Percentiles rank a stretch among this genome's conserved stretches.
These are phyloP conservation scores for Aelia acuminata DNA, from an alignment of 2,888 invertebrate species.

Conservation along the genomic window DNA sequence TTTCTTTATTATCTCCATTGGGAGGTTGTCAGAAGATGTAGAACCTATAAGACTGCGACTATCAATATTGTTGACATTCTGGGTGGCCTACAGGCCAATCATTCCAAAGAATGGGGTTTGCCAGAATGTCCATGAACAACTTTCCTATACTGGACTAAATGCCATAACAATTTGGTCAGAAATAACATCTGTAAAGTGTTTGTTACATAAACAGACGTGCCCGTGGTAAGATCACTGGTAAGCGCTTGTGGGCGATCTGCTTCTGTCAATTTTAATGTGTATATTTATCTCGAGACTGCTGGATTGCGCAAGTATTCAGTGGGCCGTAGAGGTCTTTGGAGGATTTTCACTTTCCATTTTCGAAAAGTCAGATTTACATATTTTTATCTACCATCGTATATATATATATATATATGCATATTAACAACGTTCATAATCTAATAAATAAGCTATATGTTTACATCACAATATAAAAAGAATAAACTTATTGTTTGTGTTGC, in stretches of 20 bases:
- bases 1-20: too few relatives aligned
- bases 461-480: not conserved
- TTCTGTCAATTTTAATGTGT: slow-evolving; percentile 28
- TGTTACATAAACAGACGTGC: not conserved
- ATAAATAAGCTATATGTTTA: not conserved
- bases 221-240: not conserved
- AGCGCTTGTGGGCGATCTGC: slow-evolving; percentile 31
- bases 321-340: not conserved
- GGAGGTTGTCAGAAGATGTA: too few relatives aligned
- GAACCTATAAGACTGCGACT: too few relatives aligned
- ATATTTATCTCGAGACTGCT: not conserved
- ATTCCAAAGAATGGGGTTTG: not conserved
- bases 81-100: not conserved
- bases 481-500: not conserved
- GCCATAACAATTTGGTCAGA: not conserved
- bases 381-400: not conserved
- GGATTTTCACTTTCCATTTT: slow-evolving; percentile 27
- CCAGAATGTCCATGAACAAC: not conserved
- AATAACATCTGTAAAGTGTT: not conserved
- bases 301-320: not conserved
- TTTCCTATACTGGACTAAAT: not conserved
- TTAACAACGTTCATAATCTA: too few relatives aligned
- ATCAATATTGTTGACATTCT: too few relatives aligned
- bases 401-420: not conserved
- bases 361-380: slow-evolving; percentile 11